These are phyloP conservation scores for Stictonetta naevosa DNA, from an alignment of 2,113 vertebrate genomes.

Conservation along the genomic window DNA sequence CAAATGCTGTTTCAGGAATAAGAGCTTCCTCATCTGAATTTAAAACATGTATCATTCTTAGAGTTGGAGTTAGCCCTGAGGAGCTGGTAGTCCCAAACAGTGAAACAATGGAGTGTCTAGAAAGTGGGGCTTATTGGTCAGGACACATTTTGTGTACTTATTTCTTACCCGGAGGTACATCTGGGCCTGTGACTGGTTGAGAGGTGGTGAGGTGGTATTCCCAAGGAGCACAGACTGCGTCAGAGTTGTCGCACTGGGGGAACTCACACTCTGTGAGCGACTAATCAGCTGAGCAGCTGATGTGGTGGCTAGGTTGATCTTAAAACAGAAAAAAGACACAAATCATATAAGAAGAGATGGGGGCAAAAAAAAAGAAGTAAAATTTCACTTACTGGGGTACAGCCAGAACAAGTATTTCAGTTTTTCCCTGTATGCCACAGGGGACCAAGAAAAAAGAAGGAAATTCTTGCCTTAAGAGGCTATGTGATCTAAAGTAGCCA, in stretches of 20 bases:
- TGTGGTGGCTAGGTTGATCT: slow-evolving; percentile 83
- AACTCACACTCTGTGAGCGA: slow-evolving; percentile 83
- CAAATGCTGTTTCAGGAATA: background rate
- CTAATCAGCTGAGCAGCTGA: slow-evolving; percentile 83
- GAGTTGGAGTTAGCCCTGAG: background rate
- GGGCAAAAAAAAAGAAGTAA: background rate
- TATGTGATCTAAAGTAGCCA: background rate
- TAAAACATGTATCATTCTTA: background rate
- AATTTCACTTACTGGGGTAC: background rate
- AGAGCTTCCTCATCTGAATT: background rate
- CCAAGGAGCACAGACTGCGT: slow-evolving; percentile 95
- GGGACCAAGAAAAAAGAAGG: background rate
- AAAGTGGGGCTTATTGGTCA: background rate
- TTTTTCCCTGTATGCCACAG: background rate
- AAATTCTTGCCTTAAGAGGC: background rate
- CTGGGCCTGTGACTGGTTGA: slow-evolving; percentile 90
- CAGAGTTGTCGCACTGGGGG: slow-evolving; percentile 88
- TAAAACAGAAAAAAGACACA: background rate
- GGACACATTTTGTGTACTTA: background rate
- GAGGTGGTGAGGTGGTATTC: slow-evolving; percentile 83
- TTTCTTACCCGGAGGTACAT: slow-evolving; percentile 95
- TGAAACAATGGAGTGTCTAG: background rate
- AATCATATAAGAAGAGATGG: background rate
- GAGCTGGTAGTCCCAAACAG: background rate
- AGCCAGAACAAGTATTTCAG: background rate